Base-by-base conservation (phyloP, 30 jellyfish, hydroid and myxozoan species). In the Nemopilema nomurai region DNA sequence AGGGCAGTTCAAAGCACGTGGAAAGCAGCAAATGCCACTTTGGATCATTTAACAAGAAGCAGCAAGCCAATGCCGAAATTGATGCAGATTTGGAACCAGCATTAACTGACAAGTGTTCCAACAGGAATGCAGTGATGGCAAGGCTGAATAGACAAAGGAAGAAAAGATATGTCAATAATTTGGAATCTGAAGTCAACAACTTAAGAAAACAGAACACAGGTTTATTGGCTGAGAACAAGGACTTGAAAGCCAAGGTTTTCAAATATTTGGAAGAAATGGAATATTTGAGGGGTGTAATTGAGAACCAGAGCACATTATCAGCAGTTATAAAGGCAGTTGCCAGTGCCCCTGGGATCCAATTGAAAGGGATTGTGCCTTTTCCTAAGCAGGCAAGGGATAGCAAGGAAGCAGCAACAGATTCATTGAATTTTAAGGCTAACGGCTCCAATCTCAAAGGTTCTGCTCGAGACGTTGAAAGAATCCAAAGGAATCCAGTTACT, bases 51-150 rank as follows among this genome's bases (percentile, higher is more conserved):
- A 21, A 67, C 18, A 13, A 23, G 19, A 22, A 24, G 0, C 30
- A 0, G 76, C 20, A 67, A n/a, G 19, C 8, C 76, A 67, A 23
- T 1, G 33, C 0, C n/a, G 27, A 64, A 57, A 24, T 28, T 65
- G 41, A n/a, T 0, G 24, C 22, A 18, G 71, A 41, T 13, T 0
- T 25, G 4, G 89, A 62, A 28, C 25, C 26, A 19, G 64, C 64
- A 9, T 0, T 16, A 18, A 51, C n/a, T 1, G 93, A 84, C 18
- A 73, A 53, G 29, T 84, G 93, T 53, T 62, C 25, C 67, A 84
- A 77, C 74, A 79, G 82, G 67, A 91, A 91, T 85, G 97, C 97
- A 1, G 86, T 72, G 19, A 91, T 84, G 96, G 97, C 97, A 71
- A 79, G 93, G 69, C 72, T 91, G 22, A 91, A 91, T 74, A 78